Evolutionary conservation across 2,113 vertebrate species (phyloP).

Genomic region (Tachysurus vachellii): DNA sequence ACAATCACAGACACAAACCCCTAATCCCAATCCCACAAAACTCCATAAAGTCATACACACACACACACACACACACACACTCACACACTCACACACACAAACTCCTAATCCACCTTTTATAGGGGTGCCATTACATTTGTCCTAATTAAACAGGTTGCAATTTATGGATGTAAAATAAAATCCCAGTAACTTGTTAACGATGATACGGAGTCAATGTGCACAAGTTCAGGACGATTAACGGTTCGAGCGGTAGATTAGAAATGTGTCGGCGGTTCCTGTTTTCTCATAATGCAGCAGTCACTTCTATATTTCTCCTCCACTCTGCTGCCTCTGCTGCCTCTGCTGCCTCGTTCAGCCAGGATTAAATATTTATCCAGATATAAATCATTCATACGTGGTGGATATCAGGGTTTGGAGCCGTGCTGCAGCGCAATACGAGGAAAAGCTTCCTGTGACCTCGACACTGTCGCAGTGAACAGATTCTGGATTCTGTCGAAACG

Average conservation of each 20-base stretch:
- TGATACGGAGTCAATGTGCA: neutral
- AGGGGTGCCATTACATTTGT: too few relatives aligned
- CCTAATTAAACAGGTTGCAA: neutral
- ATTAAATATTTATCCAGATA: conserved; percentile 53
- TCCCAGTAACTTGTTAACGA: neutral
- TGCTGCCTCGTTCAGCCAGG: conserved; percentile 37
- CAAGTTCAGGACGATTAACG: neutral
- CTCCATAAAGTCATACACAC: too few relatives aligned
- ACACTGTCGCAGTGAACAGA: neutral
- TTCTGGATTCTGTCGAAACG: neutral
- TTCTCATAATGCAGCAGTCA: conserved; percentile 23
- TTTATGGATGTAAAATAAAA: neutral
- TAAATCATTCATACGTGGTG: conserved; percentile 40
- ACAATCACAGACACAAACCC: too few relatives aligned
- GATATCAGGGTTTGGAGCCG: conserved; percentile 38
- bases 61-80: too few relatives aligned
- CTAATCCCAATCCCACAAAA: too few relatives aligned
- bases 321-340: neutral
- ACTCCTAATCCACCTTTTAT: too few relatives aligned
- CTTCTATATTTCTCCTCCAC: conserved; percentile 6
- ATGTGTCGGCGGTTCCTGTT: neutral
- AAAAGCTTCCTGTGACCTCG: neutral
- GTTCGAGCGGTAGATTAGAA: neutral
- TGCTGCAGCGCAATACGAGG: conserved; percentile 10
- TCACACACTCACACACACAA: too few relatives aligned